Base-by-base conservation (phyloP, 2,888 invertebrate species). In the Timema cristinae region DNA sequence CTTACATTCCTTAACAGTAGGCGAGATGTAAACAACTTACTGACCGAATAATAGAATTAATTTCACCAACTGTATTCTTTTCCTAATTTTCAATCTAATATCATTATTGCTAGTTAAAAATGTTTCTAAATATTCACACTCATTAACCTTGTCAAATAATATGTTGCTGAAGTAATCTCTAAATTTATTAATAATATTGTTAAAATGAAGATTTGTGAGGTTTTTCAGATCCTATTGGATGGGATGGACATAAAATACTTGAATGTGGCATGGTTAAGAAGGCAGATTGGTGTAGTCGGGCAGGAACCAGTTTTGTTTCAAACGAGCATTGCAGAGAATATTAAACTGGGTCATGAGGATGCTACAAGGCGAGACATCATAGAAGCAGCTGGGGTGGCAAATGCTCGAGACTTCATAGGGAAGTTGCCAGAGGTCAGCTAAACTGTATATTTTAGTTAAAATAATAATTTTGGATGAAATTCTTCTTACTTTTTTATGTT, bases 221-320 rank as follows among this genome's bases (percentile, higher is more conserved):
- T 15, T 66, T 16, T 73, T 47, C 75, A 89, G 88, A 85, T 92
- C 6, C 78, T 79, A 7, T 79, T 94, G 6, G 93, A 93, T 78
- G 89, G 87, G 0, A 81, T 85, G 56, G 86, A 93, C 78, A 84
- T 95, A 0, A 87, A 87, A 74, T 85, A 89, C 56, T 81, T 95
- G n/a, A 93, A 95, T 77, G 84, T 95, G 5, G 86, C 87, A n/a
- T 93, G 93, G 91, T 81, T 94, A 47, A 86, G 97, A 52, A 85
- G 85, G 15, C 90, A 92, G 78, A 91, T 97, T 73, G 95, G 95
- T 0, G 88, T 95, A 8, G 96, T 97, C 1, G 93, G 94, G 0
- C 97, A 97, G 83, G 96, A 97, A 80, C 96, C 92, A 0, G 88
- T 95, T 7, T 85, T 97, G 10, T 95, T 95, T 81, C 91, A 91